Conservation (phyloP, 37 sponge, comb jelly and placozoan genomes). For the Aphrocallistes beatrix region DNA sequence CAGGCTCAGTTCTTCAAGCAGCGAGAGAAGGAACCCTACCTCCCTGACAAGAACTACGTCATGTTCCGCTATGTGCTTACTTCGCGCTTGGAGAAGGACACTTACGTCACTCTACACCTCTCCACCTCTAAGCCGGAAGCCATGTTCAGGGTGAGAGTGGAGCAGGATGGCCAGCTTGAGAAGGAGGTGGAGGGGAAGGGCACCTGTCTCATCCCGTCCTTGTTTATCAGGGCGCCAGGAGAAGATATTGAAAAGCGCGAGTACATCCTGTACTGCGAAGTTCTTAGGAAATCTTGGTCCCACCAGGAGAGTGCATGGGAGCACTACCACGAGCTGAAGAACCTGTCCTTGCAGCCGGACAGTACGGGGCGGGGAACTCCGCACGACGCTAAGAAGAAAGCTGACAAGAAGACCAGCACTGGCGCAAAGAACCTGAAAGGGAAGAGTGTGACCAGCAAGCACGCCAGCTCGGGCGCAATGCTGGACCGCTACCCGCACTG, state of each 20-base stretch:
- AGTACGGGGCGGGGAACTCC: constrained; percentile 42
- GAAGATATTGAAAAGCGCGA: constrained; percentile 43
- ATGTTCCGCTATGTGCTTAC: constrained; percentile 54
- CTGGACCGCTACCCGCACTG: constrained; percentile 2
- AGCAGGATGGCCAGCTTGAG: neutral
- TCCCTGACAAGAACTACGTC: constrained; percentile 58
- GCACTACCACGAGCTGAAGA: neutral
- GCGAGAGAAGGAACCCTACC: constrained; percentile 64
- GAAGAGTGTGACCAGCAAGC: neutral
- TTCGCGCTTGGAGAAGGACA: constrained; percentile 31
- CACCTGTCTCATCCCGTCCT: constrained; percentile 1
- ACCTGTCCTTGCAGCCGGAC: neutral
- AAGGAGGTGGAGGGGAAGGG: constrained; percentile 1
- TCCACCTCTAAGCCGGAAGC: constrained; percentile 67
- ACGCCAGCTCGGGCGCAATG: neutral
- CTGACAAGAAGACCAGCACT: neutral
- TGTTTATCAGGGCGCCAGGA: neutral
- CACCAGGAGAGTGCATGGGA: constrained; percentile 60
- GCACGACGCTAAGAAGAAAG: constrained; percentile 42
- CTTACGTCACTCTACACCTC: constrained; percentile 57
- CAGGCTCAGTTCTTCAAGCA: constrained; percentile 27
- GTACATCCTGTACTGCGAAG: constrained; percentile 55
- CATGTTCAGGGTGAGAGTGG: constrained; percentile 59
- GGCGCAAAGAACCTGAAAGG: neutral
- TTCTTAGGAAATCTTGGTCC: constrained; percentile 63